Base-by-base conservation (phyloP, 1,140 invertebrate genomes). In the Argopecten irradians region DNA sequence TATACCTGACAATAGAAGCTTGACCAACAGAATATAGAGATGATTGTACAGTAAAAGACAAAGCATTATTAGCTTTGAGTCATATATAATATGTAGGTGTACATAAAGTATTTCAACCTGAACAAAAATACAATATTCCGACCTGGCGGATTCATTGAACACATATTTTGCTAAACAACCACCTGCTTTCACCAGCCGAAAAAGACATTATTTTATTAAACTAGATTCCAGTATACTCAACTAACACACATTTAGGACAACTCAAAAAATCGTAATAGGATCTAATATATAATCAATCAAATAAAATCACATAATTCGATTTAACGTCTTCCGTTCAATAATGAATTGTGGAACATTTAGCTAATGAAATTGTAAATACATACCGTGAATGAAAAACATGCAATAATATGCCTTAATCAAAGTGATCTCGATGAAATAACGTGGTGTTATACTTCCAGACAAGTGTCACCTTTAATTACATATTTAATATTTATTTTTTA, bases 1-100 rank as follows among this genome's bases (percentile, higher is more conserved):
- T 71, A 71, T 3, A 71, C 22, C 0, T 71, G 55, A 16, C 55
- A 28, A 71, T 71, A 28, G 43, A 19, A 11, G 43, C 22, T 11
- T 55, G 43, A 55, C 43, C 43, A 55, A 71, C 28, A 71, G 55
- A 71, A 71, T 71, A 71, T 71, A 28, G 55, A 71, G 55, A 71
- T 71, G 55, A 71, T 71, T 71, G 22, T 71, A 71, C 28, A 5
- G 1, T 71, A 0, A n/a, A 71, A 28, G 22, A n/a, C 28, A 3
- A 71, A 71, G 55, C 28, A 71, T 28, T n/a, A n/a, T 71, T n/a
- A 71, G 55, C n/a, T 71, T n/a, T 5, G 28, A 28, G 8, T n/a
- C 55, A 5, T 71, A 28, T 28, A 71, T 28, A 71, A 71, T 39
- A 39, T 13, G n/a, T n/a, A n/a, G n/a, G n/a, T n/a, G n/a, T n/a